A percentile compares a stretch with the other conserved stretches of the same genome.
phyloP scores from a whole-genome alignment of 2,113 vertebrate species.

The Notothenia rossii region DNA sequence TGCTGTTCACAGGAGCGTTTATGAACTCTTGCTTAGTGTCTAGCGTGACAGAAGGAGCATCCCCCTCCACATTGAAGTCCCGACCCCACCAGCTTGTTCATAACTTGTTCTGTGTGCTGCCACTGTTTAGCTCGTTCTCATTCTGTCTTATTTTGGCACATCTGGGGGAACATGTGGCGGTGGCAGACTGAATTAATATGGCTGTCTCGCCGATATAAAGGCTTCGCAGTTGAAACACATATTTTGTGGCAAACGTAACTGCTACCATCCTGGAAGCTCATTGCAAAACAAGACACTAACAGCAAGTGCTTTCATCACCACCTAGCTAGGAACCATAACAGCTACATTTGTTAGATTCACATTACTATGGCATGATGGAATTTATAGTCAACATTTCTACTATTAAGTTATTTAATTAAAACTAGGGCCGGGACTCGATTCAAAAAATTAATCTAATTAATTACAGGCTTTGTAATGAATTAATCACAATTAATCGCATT shows the following conservation, averaged over 20 bases:
- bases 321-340: neutral
- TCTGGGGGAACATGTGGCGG: conserved; percentile 57
- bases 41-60: conserved; percentile 13
- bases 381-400: neutral
- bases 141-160: conserved; percentile 34
- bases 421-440: no score
- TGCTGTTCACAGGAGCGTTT: neutral
- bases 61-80: neutral
- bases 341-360: neutral
- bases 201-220: conserved; percentile 22
- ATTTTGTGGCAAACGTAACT: conserved; percentile 3
- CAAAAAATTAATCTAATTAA: no score
- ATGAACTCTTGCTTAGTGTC: conserved; percentile 9
- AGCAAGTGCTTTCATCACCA: conserved; percentile 27
- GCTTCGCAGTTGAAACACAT: conserved; percentile 19
- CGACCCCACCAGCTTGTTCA: conserved; percentile 22
- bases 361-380: neutral
- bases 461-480: no score
- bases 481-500: no score
- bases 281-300: conserved; percentile 16
- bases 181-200: conserved; percentile 41
- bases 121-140: conserved; percentile 4
- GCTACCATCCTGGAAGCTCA: conserved; percentile 20
- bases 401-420: neutral
- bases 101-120: conserved; percentile 7